Conservation (phyloP, 2,888 invertebrate genomes). For the Lycocerus yunnanus region DNA sequence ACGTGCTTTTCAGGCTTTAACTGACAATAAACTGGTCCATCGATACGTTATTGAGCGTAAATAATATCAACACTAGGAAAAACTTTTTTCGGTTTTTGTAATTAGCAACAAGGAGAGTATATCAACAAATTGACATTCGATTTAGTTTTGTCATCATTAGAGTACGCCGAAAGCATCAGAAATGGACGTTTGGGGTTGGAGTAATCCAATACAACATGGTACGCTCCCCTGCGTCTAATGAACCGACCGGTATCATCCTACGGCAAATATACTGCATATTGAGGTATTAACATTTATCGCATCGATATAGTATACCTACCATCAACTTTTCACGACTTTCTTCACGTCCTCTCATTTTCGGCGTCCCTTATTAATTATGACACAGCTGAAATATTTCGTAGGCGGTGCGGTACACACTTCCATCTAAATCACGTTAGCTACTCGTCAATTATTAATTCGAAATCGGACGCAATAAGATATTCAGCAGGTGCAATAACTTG, state of each 20-base stretch:
- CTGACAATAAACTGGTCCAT: slow-evolving; percentile 15
- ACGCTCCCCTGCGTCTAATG: slow-evolving; percentile 40
- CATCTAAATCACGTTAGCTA: slow-evolving; percentile 9
- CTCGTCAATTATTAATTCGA: slow-evolving; percentile 33
- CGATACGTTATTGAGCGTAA: not conserved
- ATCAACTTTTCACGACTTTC: slow-evolving; percentile 34
- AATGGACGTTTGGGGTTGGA: slow-evolving; percentile 28
- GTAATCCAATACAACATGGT: slow-evolving; percentile 29
- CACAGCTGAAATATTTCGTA: not conserved
- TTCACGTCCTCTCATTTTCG: slow-evolving; percentile 23
- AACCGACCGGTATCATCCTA: slow-evolving; percentile 45
- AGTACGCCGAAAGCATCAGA: slow-evolving; percentile 34
- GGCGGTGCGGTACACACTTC: not conserved
- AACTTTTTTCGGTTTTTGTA: not conserved
- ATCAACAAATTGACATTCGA: slow-evolving; percentile 33
- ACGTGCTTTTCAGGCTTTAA: slow-evolving; percentile 20
- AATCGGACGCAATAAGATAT: slow-evolving; percentile 44
- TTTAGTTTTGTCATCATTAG: slow-evolving; percentile 31
- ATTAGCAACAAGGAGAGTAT: not conserved
- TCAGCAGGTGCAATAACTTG: slow-evolving; percentile 51
- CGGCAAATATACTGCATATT: slow-evolving; percentile 56
- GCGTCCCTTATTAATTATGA: slow-evolving; percentile 2
- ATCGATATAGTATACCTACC: slow-evolving; percentile 42
- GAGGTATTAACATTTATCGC: slow-evolving; percentile 57
- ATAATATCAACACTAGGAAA: not conserved